Conservation (phyloP, 2,113 vertebrate species). For the Indicator indicator region DNA sequence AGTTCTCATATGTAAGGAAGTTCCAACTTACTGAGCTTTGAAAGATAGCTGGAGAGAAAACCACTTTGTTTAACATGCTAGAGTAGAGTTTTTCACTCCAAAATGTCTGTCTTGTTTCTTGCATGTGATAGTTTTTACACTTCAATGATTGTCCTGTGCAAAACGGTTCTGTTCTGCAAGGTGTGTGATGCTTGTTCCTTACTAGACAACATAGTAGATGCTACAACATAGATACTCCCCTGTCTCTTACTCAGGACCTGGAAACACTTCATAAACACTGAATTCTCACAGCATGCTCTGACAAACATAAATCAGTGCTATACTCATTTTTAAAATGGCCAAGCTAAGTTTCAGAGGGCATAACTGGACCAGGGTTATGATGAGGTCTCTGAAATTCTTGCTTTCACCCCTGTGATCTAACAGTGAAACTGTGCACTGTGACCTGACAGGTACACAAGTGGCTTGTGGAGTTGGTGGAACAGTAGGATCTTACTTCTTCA, state of each 20-base stretch:
- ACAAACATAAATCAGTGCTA: not conserved
- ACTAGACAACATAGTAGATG: not conserved
- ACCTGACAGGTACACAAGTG: not conserved
- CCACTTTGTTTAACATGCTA: not conserved
- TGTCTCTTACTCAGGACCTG: not conserved
- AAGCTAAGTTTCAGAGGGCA: not conserved
- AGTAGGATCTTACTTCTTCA: not conserved
- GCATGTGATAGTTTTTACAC: constrained; percentile 10
- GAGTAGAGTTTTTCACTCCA: not conserved
- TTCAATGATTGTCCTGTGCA: not conserved
- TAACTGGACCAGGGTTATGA: not conserved
- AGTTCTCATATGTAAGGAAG: not conserved
- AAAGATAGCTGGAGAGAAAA: constrained; percentile 12
- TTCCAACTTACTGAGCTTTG: not conserved
- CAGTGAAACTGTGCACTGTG: accelerated
- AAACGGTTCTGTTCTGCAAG: not conserved
- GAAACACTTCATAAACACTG: not conserved
- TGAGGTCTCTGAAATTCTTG: not conserved
- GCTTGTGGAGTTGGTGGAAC: not conserved
- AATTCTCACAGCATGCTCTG: not conserved
- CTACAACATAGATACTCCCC: not conserved
- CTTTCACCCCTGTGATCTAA: not conserved
- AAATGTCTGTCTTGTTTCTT: constrained; percentile 19
- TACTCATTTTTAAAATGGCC: not conserved
- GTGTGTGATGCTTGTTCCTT: not conserved